phyloP scores from a whole-genome alignment of 1,140 invertebrate genomes.

The Chironomus tepperi region DNA sequence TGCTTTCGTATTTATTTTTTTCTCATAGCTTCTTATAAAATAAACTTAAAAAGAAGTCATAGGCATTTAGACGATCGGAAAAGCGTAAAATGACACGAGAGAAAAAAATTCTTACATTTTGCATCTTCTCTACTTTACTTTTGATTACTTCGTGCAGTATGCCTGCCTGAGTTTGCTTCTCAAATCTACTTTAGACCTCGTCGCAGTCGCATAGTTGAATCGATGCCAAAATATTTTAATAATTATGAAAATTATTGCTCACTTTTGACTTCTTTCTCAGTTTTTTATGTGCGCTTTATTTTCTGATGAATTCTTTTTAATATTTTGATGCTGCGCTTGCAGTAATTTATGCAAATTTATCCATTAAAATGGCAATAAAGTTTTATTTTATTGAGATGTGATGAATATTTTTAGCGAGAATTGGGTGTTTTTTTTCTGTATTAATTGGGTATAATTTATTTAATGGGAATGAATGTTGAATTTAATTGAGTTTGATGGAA shows the following conservation, averaged over 20 bases:
- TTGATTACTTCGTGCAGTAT: background rate
- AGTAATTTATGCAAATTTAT: too few relatives aligned
- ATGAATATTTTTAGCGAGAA: slow-evolving; percentile 2
- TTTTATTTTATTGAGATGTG: background rate
- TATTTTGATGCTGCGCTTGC: too few relatives aligned
- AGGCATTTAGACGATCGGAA: background rate
- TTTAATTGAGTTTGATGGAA: too few relatives aligned
- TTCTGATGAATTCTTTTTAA: background rate
- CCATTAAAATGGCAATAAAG: too few relatives aligned
- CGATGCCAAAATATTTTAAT: slow-evolving; percentile 19
- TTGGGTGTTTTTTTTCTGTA: background rate
- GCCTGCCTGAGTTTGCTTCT: background rate
- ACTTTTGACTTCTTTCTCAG: background rate
- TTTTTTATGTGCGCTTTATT: background rate
- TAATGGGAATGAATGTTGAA: too few relatives aligned
- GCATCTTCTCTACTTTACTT: background rate
- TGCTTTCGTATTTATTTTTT: background rate
- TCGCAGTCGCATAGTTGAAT: slow-evolving; percentile 2
- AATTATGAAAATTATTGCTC: slow-evolving; percentile 22
- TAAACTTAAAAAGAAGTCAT: background rate
- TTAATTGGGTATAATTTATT: too few relatives aligned
- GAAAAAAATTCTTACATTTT: background rate
- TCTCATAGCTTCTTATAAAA: background rate
- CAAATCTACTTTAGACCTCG: background rate
- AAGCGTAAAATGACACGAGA: background rate